Percentiles rank a stretch among this genome's conserved stretches.
Conservation (phyloP, 1,140 invertebrate genomes). For the Cydia splendana region DNA sequence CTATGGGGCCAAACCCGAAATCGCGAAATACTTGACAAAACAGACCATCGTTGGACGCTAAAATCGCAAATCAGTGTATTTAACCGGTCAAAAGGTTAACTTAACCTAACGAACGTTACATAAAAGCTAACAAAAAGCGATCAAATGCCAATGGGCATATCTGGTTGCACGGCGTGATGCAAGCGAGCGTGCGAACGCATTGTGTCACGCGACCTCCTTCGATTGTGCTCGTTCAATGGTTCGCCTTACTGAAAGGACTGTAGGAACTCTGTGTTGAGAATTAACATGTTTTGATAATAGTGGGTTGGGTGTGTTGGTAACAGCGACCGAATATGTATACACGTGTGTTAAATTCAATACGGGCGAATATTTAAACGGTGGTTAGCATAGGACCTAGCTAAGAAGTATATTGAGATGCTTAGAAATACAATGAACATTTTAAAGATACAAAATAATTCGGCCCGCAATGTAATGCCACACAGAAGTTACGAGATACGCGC, state of each 20-base stretch:
- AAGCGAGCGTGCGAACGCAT: constrained; percentile 2
- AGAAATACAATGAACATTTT: no score
- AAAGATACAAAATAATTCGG: no score
- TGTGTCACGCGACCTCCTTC: constrained; percentile 2
- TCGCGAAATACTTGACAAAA: no score
- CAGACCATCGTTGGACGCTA: no score
- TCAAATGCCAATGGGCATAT: neutral
- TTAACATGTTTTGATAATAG: neutral
- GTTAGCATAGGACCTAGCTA: no score
- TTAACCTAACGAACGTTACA: constrained; percentile 23
- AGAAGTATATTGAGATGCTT: no score
- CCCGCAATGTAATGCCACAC: no score
- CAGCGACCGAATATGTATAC: neutral
- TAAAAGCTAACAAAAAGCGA: constrained; percentile 33
- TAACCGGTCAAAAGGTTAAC: neutral
- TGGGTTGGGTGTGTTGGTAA: neutral
- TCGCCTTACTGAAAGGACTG: constrained; percentile 9
- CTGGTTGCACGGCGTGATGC: neutral
- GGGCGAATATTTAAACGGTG: no score
- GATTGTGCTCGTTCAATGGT: neutral
- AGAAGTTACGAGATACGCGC: no score
- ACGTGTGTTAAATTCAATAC: no score
- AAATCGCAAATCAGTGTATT: neutral
- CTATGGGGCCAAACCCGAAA: no score
- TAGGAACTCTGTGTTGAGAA: neutral